Evolutionary conservation across 2,113 vertebrate species (phyloP).

Genomic region (Speoplatyrhinus poulsoni): DNA sequence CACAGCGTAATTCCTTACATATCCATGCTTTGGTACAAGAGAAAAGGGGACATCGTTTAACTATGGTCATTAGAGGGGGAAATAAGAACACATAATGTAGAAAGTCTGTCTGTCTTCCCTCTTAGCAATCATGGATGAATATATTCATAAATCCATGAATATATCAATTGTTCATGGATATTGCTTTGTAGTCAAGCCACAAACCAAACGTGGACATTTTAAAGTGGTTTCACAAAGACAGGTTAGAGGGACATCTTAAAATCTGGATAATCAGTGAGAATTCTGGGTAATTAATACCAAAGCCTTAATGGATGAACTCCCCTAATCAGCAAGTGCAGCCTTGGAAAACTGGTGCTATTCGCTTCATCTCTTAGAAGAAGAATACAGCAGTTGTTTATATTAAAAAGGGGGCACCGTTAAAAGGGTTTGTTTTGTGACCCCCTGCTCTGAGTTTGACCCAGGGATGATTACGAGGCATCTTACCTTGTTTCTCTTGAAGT

Average conservation of each 20-base stretch:
- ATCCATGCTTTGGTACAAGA: conserved; percentile 80
- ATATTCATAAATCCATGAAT: conserved; percentile 20
- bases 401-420: neutral
- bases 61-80: conserved; percentile 47
- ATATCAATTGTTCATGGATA: conserved; percentile 13
- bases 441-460: neutral
- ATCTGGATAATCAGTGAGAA: conserved; percentile 1
- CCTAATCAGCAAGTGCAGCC: neutral
- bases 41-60: conserved; percentile 73
- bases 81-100: conserved; percentile 41
- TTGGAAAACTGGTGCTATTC: conserved; percentile 10
- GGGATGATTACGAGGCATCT: conserved; percentile 43
- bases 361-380: neutral
- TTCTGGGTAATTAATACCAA: neutral
- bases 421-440: conserved; percentile 1
- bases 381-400: neutral
- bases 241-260: conserved; percentile 15
- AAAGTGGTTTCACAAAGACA: conserved; percentile 8
- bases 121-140: conserved; percentile 11
- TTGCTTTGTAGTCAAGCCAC: conserved; percentile 17
- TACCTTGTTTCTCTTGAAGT: conserved; percentile 99
- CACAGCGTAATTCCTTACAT: conserved; percentile 79
- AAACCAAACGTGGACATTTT: conserved; percentile 20
- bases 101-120: conserved; percentile 45
- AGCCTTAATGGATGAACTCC: neutral